phyloP scores from a whole-genome alignment of 1,140 invertebrate species.

The Ips nitidus region DNA sequence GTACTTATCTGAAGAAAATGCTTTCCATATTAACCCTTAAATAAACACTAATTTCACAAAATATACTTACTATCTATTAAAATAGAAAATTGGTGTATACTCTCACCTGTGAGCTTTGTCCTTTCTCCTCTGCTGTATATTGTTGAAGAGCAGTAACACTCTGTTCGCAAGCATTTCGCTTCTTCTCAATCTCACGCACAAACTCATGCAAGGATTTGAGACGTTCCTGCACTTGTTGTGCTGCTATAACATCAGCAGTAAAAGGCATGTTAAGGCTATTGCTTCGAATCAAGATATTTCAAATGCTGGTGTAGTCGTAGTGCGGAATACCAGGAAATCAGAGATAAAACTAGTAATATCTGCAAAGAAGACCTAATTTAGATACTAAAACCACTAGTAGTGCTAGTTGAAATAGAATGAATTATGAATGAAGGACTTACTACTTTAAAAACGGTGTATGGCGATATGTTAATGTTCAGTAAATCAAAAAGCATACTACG shows the following conservation, averaged over 20 bases:
- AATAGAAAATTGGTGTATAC: no score
- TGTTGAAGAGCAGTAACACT: slow-evolving; percentile 77
- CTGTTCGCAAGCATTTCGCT: slow-evolving; percentile 73
- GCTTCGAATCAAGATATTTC: slow-evolving; percentile 8
- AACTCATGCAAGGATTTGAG: slow-evolving; percentile 74
- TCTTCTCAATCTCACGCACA: slow-evolving; percentile 79
- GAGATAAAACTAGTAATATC: slow-evolving; percentile 37
- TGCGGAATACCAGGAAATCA: slow-evolving; percentile 45
- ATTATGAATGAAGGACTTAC: slow-evolving; percentile 30
- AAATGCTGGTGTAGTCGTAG: slow-evolving; percentile 38
- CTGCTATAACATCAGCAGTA: slow-evolving; percentile 70
- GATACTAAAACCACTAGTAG: background rate
- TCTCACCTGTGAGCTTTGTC: slow-evolving; percentile 58
- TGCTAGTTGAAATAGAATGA: no score
- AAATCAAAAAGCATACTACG: slow-evolving; percentile 24
- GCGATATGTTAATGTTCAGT: slow-evolving; percentile 27
- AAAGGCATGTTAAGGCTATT: slow-evolving; percentile 62
- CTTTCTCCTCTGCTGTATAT: slow-evolving; percentile 72
- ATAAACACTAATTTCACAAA: no score
- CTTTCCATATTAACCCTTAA: no score
- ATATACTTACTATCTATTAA: no score
- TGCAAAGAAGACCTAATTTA: slow-evolving; percentile 24
- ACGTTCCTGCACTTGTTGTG: slow-evolving; percentile 79
- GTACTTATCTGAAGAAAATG: no score
- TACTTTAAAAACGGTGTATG: slow-evolving; percentile 38